phyloP scores from a whole-genome alignment of 2,113 vertebrate species.

The Casuarius casuarius region DNA sequence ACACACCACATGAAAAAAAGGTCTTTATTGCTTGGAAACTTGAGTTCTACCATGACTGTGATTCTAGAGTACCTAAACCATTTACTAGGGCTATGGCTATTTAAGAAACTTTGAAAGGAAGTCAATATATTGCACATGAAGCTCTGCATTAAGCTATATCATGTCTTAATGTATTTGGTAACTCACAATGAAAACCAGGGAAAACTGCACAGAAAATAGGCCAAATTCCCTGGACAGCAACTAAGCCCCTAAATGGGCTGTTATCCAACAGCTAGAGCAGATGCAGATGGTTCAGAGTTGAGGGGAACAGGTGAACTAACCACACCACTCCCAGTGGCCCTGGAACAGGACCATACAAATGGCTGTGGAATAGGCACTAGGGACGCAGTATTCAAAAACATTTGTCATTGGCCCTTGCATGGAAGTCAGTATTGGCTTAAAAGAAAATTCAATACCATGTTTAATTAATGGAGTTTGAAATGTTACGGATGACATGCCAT shows the following conservation, averaged over 20 bases:
- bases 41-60: neutral
- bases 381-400: neutral
- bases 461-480: neutral
- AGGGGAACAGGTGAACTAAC: neutral
- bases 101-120: neutral
- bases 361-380: neutral
- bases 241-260: neutral
- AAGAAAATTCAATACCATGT: neutral
- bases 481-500: neutral
- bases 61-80: neutral
- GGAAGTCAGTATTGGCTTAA: neutral
- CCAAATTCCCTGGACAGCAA: neutral
- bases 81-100: neutral
- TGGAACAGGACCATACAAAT: neutral
- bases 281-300: neutral
- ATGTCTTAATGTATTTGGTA: neutral
- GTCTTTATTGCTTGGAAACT: neutral
- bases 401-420: neutral
- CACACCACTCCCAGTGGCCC: neutral
- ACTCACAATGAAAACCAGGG: neutral
- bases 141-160: neutral
- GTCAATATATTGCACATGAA: neutral
- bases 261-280: neutral
- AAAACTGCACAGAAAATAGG: neutral
- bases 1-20: fast-evolving